Evolutionary conservation across 2,888 invertebrate species (phyloP).

Genomic region (Nebria salina): DNA sequence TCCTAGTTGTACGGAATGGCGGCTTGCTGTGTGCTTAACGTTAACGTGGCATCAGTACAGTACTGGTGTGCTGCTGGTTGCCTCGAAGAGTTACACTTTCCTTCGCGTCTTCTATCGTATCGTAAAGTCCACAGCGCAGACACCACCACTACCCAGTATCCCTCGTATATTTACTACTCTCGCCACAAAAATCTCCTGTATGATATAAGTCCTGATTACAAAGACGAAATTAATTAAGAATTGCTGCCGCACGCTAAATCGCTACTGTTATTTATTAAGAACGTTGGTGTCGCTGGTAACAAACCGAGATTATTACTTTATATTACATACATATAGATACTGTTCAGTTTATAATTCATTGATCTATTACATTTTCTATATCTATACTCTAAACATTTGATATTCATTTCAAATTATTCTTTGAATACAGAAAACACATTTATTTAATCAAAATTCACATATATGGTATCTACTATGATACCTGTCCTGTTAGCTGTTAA

Average conservation of each 20-base stretch:
- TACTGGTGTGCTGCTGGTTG: constrained; percentile 32
- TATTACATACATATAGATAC: background rate
- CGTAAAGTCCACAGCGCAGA: background rate
- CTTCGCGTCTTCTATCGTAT: constrained; percentile 2
- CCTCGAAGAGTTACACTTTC: constrained; percentile 46
- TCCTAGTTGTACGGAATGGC: constrained; percentile 56
- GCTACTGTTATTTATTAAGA: background rate
- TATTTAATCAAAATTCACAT: no score
- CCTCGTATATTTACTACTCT: background rate
- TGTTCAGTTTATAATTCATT: background rate
- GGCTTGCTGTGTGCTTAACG: constrained; percentile 27
- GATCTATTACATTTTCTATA: no score
- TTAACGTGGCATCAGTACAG: constrained; percentile 42
- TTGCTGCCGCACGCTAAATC: background rate
- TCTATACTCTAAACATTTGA: no score
- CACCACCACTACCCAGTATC: background rate
- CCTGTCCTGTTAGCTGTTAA: no score
- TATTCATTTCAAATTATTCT: no score
- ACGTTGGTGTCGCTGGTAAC: background rate
- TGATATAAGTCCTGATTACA: constrained; percentile 63
- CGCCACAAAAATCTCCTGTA: constrained; percentile 62
- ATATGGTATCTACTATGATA: no score
- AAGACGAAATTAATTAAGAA: constrained; percentile 63
- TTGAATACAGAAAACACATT: no score
- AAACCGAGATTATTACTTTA: background rate